A percentile compares a stretch with the other conserved stretches of the same genome.
Conservation (phyloP, 1,140 invertebrate species). For the Orchesella cincta region DNA sequence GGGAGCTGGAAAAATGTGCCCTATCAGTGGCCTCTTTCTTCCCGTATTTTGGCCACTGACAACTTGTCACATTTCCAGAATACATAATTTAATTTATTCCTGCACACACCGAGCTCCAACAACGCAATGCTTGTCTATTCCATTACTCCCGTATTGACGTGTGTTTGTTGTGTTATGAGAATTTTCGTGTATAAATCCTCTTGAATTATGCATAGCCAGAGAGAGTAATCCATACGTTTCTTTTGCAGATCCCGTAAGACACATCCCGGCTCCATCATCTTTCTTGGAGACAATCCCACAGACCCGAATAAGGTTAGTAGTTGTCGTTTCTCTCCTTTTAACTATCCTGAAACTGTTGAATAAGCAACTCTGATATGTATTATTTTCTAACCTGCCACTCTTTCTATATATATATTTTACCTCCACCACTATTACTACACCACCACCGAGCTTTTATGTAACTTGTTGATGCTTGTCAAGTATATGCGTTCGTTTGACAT, state of each 20-base stretch:
- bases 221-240: constrained; percentile 41
- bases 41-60: neutral
- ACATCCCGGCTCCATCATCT: constrained; percentile 90
- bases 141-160: neutral
- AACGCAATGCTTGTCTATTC: neutral
- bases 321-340: too few relatives aligned
- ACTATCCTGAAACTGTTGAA: too few relatives aligned
- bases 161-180: neutral
- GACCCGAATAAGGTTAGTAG: constrained; percentile 96
- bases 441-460: too few relatives aligned
- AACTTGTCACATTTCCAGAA: neutral
- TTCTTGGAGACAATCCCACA: constrained; percentile 92
- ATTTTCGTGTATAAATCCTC: neutral
- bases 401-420: too few relatives aligned
- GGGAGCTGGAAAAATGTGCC: neutral
- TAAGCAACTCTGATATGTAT: too few relatives aligned
- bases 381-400: too few relatives aligned
- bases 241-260: constrained; percentile 84
- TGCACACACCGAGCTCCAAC: neutral
- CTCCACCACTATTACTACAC: too few relatives aligned
- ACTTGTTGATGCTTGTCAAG: too few relatives aligned
- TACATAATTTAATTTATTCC: neutral
- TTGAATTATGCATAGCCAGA: constrained; percentile 9
- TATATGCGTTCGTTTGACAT: too few relatives aligned
- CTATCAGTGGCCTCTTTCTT: too few relatives aligned